A percentile compares a stretch with the other conserved stretches of the same genome.
phyloP scores from a whole-genome alignment of 1,140 invertebrate species.

The Hormaphis cornu region DNA sequence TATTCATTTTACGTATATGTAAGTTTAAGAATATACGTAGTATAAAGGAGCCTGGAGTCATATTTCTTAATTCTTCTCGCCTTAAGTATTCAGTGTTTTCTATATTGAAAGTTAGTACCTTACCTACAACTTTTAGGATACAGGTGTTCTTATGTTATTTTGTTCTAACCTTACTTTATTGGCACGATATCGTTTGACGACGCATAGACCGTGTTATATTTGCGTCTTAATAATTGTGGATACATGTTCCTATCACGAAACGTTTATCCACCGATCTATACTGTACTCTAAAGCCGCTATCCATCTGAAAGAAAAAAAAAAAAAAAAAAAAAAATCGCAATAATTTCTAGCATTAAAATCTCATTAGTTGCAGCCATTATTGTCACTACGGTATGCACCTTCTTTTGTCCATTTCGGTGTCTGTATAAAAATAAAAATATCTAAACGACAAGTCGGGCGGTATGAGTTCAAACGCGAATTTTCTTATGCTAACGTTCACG shows the following conservation, averaged over 20 bases:
- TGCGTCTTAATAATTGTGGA: background rate
- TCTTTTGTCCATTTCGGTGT: constrained; percentile 90
- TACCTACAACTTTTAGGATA: too few species aligned
- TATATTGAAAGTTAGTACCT: too few species aligned
- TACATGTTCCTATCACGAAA: constrained; percentile 52
- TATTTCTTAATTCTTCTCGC: too few species aligned
- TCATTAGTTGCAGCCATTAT: background rate
- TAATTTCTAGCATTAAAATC: background rate
- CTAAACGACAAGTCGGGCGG: constrained; percentile 67
- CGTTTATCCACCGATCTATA: constrained; percentile 91
- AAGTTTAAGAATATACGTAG: too few species aligned
- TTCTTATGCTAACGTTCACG: constrained; percentile 58
- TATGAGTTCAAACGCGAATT: constrained; percentile 82
- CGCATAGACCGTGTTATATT: too few species aligned
- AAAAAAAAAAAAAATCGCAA: constrained; percentile 12
- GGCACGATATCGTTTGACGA: too few species aligned
- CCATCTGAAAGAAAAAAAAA: constrained; percentile 62
- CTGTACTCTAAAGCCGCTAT: constrained; percentile 87
- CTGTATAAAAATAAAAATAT: constrained; percentile 84
- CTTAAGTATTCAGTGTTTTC: too few species aligned
- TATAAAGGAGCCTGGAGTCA: too few species aligned
- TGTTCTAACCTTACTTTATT: too few species aligned
- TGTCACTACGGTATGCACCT: constrained; percentile 55
- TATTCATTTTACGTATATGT: too few species aligned
- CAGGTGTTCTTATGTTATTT: too few species aligned